Evolutionary conservation across 2,113 vertebrate genomes (phyloP).

Genomic region (Trachemys scripta): DNA sequence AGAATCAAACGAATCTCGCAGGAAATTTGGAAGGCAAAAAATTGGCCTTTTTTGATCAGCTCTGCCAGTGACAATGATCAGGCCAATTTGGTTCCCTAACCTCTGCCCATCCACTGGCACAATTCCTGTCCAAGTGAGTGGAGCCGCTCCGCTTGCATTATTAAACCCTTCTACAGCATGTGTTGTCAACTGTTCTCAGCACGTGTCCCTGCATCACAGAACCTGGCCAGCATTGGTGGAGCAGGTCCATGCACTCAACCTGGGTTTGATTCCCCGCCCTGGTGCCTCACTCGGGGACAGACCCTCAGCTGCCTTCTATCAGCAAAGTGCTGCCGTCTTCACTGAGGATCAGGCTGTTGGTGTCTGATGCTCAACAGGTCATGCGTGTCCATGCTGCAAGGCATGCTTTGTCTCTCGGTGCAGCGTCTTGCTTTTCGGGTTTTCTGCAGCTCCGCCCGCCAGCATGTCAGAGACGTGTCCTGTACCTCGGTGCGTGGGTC

Average conservation of each 20-base stretch:
- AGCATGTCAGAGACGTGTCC: neutral
- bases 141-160: constrained; percentile 35
- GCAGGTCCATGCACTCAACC: constrained; percentile 15
- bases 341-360: neutral
- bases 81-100: constrained; percentile 56
- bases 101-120: constrained; percentile 24
- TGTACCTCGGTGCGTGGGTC: neutral
- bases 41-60: constrained; percentile 49
- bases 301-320: constrained; percentile 30
- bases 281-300: neutral
- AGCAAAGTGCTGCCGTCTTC: neutral
- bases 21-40: constrained; percentile 44
- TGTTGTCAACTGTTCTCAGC: constrained; percentile 41
- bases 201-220: constrained; percentile 32
- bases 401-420: neutral
- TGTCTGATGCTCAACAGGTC: constrained; percentile 1
- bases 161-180: neutral
- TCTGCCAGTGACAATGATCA: constrained; percentile 3
- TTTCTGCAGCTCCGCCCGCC: neutral
- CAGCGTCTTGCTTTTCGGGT: neutral
- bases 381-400: neutral
- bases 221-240: neutral
- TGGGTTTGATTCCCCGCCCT: constrained; percentile 29
- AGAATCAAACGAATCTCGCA: constrained; percentile 50
- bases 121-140: constrained; percentile 53